Evolutionary conservation across 2,113 vertebrate species (phyloP).

Genomic region (Daubentonia madagascariensis): DNA sequence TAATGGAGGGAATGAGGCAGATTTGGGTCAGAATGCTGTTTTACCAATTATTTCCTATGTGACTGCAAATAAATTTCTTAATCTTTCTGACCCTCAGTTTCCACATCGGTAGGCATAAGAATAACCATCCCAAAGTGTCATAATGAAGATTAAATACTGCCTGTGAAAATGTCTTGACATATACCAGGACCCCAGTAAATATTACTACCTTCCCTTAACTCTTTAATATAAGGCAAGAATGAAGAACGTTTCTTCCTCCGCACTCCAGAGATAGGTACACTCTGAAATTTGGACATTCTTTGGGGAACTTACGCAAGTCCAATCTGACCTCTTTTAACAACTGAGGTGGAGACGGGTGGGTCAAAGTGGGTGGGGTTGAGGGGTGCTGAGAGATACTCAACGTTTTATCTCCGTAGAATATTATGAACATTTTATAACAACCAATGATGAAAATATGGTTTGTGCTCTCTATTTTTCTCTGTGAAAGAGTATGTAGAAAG

Average conservation of each 20-base stretch:
- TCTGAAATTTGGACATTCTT: background rate
- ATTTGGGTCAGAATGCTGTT: background rate
- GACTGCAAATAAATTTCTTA: background rate
- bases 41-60: background rate
- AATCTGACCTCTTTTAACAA: background rate
- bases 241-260: background rate
- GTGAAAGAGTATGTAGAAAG: background rate
- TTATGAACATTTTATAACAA: background rate
- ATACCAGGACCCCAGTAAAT: background rate
- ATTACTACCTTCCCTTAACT: background rate
- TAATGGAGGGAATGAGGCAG: background rate
- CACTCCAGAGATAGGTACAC: background rate
- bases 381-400: background rate
- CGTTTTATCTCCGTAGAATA: background rate
- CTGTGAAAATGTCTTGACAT: background rate
- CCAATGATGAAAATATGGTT: background rate
- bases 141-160: background rate
- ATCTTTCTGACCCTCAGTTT: background rate
- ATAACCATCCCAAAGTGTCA: background rate
- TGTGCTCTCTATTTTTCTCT: background rate
- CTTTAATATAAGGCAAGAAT: background rate
- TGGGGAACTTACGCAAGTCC: background rate
- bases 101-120: background rate
- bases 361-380: background rate
- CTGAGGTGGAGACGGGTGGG: too few relatives aligned